A percentile compares a stretch with the other conserved stretches of the same genome.
Evolutionary conservation across 2,888 invertebrate genomes (phyloP).

Genomic region (Drosophila lacicola): DNA sequence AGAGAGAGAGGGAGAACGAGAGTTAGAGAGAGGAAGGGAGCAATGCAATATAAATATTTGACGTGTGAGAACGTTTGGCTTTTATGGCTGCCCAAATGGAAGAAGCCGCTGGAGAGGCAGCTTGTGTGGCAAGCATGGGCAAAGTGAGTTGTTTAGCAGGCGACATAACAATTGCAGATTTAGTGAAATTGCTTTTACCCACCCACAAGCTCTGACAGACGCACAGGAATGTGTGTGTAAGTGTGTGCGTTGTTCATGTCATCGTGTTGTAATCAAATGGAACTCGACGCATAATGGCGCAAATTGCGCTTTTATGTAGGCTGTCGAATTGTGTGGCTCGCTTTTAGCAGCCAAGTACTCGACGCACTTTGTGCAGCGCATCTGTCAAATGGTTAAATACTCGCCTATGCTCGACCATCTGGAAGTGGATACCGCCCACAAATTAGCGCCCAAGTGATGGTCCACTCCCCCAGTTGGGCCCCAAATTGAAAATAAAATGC

Average conservation of each 20-base stretch:
- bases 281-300: conserved; percentile 74
- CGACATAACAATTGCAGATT: conserved; percentile 79
- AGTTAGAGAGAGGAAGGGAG: conserved; percentile 4
- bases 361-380: conserved; percentile 44
- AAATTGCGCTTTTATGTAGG: conserved; percentile 79
- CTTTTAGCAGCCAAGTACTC: not conserved
- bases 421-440: conserved; percentile 46
- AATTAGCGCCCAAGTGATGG: conserved; percentile 56
- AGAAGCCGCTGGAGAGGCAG: conserved; percentile 12
- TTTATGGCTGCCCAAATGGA: conserved; percentile 52
- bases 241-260: conserved; percentile 56
- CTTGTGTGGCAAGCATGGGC: conserved; percentile 5
- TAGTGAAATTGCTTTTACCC: conserved; percentile 76
- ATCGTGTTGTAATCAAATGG: conserved; percentile 75
- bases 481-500: conserved; percentile 77
- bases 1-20: not conserved
- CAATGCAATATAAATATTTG: conserved; percentile 77
- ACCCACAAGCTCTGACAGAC: conserved; percentile 27
- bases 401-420: conserved; percentile 46
- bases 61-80: conserved; percentile 76
- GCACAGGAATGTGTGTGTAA: conserved; percentile 13
- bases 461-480: not conserved
- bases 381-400: conserved; percentile 69
- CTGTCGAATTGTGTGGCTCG: conserved; percentile 58
- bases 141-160: conserved; percentile 76